phyloP scores from a whole-genome alignment of 2,888 invertebrate genomes.

The Orthosia gothica region DNA sequence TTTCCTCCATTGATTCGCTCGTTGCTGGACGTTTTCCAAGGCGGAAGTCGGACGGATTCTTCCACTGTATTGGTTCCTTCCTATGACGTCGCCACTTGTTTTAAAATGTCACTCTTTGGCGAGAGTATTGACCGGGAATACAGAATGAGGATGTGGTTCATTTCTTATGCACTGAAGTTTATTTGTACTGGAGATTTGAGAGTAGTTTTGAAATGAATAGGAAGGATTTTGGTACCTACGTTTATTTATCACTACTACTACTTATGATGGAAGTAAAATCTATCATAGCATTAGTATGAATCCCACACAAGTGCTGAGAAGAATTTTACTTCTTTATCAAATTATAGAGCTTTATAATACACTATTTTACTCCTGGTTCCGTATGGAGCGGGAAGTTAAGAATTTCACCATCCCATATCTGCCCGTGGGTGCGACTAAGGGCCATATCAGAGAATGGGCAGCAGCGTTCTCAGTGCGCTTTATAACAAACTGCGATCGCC shows the following conservation, averaged over 20 bases:
- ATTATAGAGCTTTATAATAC: too few species aligned
- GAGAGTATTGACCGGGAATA: conserved; percentile 41
- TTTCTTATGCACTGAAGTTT: conserved; percentile 7
- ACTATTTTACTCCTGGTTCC: too few species aligned
- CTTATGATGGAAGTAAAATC: neutral
- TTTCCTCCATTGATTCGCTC: conserved; percentile 75
- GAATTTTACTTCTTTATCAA: too few species aligned
- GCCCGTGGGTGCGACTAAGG: too few species aligned
- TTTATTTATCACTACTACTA: neutral
- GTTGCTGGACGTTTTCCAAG: conserved; percentile 78
- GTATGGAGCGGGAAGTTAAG: too few species aligned
- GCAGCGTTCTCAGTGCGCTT: too few species aligned
- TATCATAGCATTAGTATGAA: neutral
- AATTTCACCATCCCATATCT: too few species aligned
- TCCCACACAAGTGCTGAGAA: neutral
- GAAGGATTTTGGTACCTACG: neutral
- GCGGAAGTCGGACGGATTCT: conserved; percentile 74
- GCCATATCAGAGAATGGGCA: too few species aligned
- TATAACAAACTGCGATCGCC: too few species aligned
- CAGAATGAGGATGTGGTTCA: conserved; percentile 16
- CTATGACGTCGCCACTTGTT: conserved; percentile 68
- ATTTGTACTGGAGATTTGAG: neutral
- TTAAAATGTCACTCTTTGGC: conserved; percentile 68
- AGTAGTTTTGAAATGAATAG: neutral
- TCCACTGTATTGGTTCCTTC: conserved; percentile 81